phyloP scores from a whole-genome alignment of 2,888 invertebrate species.

The Arrhopalites spinosus region DNA sequence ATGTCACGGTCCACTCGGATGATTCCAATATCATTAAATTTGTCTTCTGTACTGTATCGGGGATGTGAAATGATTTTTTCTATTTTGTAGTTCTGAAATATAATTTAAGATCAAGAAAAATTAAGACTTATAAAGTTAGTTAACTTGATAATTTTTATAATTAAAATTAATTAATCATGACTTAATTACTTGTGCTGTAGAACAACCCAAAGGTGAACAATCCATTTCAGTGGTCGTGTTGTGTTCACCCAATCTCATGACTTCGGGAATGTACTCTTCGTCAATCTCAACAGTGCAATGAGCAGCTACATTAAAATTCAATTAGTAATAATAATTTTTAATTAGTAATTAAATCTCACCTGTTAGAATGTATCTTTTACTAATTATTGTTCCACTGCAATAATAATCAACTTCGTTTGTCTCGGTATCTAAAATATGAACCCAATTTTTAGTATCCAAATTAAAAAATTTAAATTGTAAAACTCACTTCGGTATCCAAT shows the following conservation, averaged over 20 bases:
- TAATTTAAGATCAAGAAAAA: no score
- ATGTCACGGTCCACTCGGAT: slow-evolving; percentile 59
- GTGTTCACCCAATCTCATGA: slow-evolving; percentile 50
- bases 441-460: background rate
- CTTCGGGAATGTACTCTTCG: slow-evolving; percentile 42
- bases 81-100: slow-evolving; percentile 60
- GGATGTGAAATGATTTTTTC: slow-evolving; percentile 64
- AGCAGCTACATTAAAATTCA: slow-evolving; percentile 31
- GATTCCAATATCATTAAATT: slow-evolving; percentile 68
- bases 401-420: slow-evolving; percentile 46
- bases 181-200: slow-evolving; percentile 28
- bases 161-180: background rate
- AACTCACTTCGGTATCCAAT: slow-evolving; percentile 64
- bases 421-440: slow-evolving; percentile 38
- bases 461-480: background rate
- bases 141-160: no score
- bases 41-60: slow-evolving; percentile 60
- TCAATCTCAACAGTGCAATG: slow-evolving; percentile 53
- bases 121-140: no score
- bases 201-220: slow-evolving; percentile 42
- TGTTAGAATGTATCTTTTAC: slow-evolving; percentile 49
- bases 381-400: slow-evolving; percentile 53
- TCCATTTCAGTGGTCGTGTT: slow-evolving; percentile 43
- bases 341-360: slow-evolving; percentile 1
- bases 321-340: background rate